Evolutionary conservation across 2,797 vertebrate genomes (phyloP), one percentile per base, ranked within the genome.

Genomic region (Smutsia gigantea): DNA sequence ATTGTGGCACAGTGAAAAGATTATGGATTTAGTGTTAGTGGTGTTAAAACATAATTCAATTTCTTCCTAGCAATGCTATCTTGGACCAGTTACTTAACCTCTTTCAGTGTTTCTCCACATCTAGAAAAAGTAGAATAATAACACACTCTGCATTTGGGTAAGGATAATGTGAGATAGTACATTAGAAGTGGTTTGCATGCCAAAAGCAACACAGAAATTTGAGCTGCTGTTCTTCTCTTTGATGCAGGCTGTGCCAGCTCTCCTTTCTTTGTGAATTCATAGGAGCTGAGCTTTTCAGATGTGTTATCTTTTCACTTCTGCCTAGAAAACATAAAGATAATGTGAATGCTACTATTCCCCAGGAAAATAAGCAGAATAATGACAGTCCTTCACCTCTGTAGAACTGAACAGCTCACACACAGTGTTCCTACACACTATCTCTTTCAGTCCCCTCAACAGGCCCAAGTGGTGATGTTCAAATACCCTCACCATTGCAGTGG

Each of bases 51-150:
- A 46, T 4, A 25, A 79, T 85, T 87, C n/a, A 21, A 49, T 87
- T 75, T 79, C 34, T 8, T 39, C 46, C 31, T 66, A 75, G 64
- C 51, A 64, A 39, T 82, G 87, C 53, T 81, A 53, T 77, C 75
- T 53, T 93, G 82, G 87, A 61, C 49, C 51, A 93, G 86, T 96
- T 83, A 78, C 29, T 85, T 72, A 84, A 83, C 89, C 68, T 59
- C n/a, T 77, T 59, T 72, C 68, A 10, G 51, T 68, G 49, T 93
- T 61, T 71, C 25, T 84, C 42, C 55, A 51, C 7, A n/a, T 17
- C 66, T 39, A 31, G 29, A 69, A 85, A 85, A 92, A 68, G 66
- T 21, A 49, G 46, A 69, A 69, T 49, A 68, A 92, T 57, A 78
- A 19, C 19, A 59, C 11, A 19, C 34, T 68, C 13, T 25, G 59